A percentile compares a stretch with the other conserved stretches of the same genome.
phyloP scores from a whole-genome alignment of 2,113 vertebrate species.

The Argyrosomus japonicus region DNA sequence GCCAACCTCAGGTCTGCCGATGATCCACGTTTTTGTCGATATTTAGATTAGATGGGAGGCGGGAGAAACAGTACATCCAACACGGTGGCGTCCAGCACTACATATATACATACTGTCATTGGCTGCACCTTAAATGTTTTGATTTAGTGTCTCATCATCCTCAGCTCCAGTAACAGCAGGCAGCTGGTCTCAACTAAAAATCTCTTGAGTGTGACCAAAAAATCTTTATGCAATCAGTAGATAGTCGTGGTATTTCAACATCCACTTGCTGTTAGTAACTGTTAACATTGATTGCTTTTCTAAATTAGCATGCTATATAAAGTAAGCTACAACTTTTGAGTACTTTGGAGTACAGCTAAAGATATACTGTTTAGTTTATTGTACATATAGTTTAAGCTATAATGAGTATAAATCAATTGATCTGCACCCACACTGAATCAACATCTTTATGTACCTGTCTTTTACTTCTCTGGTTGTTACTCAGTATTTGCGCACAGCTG shows the following conservation, averaged over 20 bases:
- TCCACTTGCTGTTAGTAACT: too few relatives aligned
- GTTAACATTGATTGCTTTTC: neutral
- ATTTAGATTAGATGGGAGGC: too few relatives aligned
- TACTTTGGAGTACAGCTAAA: neutral
- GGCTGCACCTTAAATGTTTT: too few relatives aligned
- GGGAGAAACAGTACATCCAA: too few relatives aligned
- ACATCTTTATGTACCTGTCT: neutral
- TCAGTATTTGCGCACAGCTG: slow-evolving; percentile 3
- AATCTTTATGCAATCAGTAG: neutral
- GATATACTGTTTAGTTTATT: neutral
- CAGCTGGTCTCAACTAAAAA: too few relatives aligned
- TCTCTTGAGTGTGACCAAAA: neutral
- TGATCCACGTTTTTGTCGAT: too few relatives aligned
- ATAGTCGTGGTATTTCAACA: neutral
- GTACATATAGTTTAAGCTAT: neutral
- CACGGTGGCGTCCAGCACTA: too few relatives aligned
- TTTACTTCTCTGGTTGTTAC: slow-evolving; percentile 6
- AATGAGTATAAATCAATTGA: neutral
- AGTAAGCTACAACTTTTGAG: too few relatives aligned
- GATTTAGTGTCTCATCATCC: too few relatives aligned
- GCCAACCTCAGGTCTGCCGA: too few relatives aligned
- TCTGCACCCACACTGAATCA: neutral
- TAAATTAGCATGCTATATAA: neutral
- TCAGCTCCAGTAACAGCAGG: too few relatives aligned
- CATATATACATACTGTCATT: too few relatives aligned